A percentile compares a stretch with the other conserved stretches of the same genome.
Evolutionary conservation across 30 jellyfish, hydroid and myxozoan genomes (phyloP).

Genomic region (Phacellophora camtschatica): DNA sequence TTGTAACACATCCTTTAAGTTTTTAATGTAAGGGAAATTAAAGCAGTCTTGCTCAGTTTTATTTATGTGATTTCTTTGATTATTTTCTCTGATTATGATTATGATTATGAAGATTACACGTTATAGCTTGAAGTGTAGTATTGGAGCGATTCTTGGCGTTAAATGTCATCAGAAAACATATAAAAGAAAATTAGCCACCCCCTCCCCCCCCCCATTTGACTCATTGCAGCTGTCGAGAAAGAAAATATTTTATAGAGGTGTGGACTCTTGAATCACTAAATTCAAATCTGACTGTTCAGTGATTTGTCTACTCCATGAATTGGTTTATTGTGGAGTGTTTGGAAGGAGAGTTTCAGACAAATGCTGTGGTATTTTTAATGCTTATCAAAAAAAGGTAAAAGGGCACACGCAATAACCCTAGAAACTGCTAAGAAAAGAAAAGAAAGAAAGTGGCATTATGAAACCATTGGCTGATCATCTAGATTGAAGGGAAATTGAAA

Average conservation of each 20-base stretch:
- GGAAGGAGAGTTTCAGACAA: conserved; percentile 1
- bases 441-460: not conserved
- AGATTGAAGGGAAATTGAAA: not conserved
- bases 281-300: not conserved
- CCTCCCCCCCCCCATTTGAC: not conserved
- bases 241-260: not conserved
- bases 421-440: not conserved
- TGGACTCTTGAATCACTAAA: not conserved
- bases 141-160: not conserved
- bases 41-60: too few species aligned
- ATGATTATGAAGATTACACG: not conserved
- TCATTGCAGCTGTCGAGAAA: not conserved
- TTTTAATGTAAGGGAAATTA: too few species aligned
- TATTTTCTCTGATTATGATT: too few species aligned
- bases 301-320: not conserved
- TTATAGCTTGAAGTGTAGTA: not conserved
- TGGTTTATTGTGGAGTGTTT: not conserved
- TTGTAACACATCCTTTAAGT: too few species aligned
- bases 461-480: not conserved
- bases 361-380: not conserved
- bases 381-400: not conserved
- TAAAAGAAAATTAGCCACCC: not conserved
- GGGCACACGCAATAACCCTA: not conserved
- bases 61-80: too few species aligned
- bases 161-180: not conserved